These are phyloP conservation scores for Lamellibrachia luymesi DNA, from an alignment of 1,140 invertebrate genomes.

Conservation along the genomic window DNA sequence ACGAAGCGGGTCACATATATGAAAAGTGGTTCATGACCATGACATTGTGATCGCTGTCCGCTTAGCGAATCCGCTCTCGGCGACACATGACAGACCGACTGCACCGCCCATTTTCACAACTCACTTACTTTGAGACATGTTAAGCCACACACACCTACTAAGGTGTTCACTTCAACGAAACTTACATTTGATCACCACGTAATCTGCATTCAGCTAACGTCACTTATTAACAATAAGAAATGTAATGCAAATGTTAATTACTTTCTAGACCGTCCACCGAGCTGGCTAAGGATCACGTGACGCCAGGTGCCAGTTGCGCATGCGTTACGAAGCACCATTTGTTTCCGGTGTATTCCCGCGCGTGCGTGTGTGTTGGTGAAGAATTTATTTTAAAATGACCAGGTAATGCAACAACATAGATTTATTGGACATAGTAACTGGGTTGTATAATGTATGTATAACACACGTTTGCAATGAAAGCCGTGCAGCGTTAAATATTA, in stretches of 20 bases:
- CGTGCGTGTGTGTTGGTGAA: background rate
- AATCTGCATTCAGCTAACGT: background rate
- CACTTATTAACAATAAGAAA: background rate
- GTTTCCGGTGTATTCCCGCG: constrained; percentile 2
- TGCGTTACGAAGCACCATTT: background rate
- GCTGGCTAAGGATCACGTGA: background rate
- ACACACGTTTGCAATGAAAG: background rate
- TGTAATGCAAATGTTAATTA: background rate
- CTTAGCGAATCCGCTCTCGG: background rate
- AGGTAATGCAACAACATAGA: background rate
- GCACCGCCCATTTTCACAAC: background rate
- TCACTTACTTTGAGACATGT: background rate
- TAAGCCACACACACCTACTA: background rate
- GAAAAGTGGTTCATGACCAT: background rate
- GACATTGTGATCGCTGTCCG: background rate
- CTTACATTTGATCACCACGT: background rate
- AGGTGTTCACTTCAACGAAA: background rate
- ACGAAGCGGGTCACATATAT: background rate
- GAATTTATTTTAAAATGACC: background rate
- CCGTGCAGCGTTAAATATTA: background rate
- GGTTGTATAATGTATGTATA: background rate
- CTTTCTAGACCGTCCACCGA: background rate
- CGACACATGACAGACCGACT: background rate
- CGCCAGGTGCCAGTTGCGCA: background rate
- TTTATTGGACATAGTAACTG: background rate